A percentile compares a stretch with the other conserved stretches of the same genome.
These are phyloP conservation scores for Heteronetta atricapilla DNA, from an alignment of 2,113 vertebrate species.

Conservation along the genomic window DNA sequence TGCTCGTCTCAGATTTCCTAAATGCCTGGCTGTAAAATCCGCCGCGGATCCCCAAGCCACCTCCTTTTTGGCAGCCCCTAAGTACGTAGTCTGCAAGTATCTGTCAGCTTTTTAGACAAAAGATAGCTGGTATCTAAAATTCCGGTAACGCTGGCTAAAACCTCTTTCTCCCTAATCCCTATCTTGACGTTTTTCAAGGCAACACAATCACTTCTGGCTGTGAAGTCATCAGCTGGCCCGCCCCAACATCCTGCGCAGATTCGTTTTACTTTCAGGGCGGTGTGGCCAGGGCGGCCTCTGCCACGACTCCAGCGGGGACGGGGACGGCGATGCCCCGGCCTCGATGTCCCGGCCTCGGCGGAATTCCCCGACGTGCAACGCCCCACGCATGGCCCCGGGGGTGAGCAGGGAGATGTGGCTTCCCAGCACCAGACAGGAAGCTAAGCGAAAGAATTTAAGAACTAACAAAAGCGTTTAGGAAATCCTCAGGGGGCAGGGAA, in stretches of 20 bases:
- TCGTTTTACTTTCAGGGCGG: background rate
- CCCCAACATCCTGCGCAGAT: background rate
- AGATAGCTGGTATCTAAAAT: background rate
- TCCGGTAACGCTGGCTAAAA: background rate
- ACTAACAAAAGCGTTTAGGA: background rate
- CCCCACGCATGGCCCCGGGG: too few species aligned
- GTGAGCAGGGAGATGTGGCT: background rate
- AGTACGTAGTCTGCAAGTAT: background rate
- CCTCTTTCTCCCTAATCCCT: background rate
- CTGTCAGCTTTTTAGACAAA: background rate
- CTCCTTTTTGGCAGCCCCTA: background rate
- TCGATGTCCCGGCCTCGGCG: background rate
- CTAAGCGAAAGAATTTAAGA: background rate
- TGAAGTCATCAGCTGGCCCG: background rate
- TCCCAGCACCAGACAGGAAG: background rate
- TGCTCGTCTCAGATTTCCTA: background rate
- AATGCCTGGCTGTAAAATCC: background rate
- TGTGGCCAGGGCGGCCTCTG: fast-evolving
- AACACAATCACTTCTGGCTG: background rate
- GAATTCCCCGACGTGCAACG: background rate
- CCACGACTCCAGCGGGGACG: too few species aligned
- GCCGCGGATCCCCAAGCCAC: background rate
- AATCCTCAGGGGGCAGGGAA: background rate
- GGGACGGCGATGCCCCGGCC: background rate
- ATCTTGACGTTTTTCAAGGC: background rate